phyloP scores from a whole-genome alignment of 2,888 invertebrate genomes.

The Eupithecia exiguata region DNA sequence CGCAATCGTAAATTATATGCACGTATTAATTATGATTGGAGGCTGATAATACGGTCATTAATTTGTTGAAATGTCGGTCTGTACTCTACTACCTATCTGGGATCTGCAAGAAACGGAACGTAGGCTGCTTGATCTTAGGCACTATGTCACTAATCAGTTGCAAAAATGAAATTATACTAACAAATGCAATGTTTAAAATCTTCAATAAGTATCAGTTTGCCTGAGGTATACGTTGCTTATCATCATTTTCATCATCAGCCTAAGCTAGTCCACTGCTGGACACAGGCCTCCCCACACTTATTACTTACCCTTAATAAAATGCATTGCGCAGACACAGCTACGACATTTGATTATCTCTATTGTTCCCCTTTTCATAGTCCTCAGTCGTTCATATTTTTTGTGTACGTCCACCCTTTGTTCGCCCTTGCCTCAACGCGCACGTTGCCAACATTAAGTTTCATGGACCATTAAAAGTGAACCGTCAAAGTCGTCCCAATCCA shows the following conservation, averaged over 20 bases:
- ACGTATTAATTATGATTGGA: neutral
- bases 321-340: neutral
- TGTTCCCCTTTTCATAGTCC: neutral
- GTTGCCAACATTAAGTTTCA: conserved; percentile 40
- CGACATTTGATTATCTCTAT: conserved; percentile 1
- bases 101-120: too few relatives aligned
- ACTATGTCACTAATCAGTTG: neutral
- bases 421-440: conserved; percentile 18
- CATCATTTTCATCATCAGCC: too few relatives aligned
- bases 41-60: neutral
- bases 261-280: too few relatives aligned
- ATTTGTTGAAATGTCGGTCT: neutral
- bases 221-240: neutral
- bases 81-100: neutral
- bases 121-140: neutral
- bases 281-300: too few relatives aligned
- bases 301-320: neutral
- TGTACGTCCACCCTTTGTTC: neutral
- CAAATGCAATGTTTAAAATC: neutral
- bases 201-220: neutral
- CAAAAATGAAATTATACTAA: neutral
- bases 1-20: neutral
- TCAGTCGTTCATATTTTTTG: neutral
- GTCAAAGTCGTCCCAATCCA: conserved; percentile 56
- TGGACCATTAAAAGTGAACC: conserved; percentile 45